These are phyloP conservation scores for Alloscopus bannaensis DNA, from an alignment of 2,888 invertebrate genomes.

Conservation along the genomic window DNA sequence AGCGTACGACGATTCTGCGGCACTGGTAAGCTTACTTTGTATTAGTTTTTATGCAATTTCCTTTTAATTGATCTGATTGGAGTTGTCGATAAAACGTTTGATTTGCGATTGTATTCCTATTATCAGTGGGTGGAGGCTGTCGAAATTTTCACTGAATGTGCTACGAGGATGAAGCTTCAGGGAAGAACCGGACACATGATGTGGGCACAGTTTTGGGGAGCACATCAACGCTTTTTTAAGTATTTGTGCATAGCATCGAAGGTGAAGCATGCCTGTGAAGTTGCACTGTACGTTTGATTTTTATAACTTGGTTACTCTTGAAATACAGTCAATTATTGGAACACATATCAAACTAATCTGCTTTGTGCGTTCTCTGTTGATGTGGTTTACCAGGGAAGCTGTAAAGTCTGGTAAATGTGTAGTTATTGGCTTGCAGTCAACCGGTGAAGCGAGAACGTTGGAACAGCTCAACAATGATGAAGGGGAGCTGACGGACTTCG, in stretches of 20 bases:
- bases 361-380: no score
- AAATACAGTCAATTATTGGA: no score
- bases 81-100: no score
- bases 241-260: constrained; percentile 99
- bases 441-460: constrained; percentile 97
- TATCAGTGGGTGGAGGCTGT: constrained; percentile 95
- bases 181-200: constrained; percentile 98
- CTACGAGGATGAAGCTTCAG: constrained; percentile 95
- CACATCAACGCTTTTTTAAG: constrained; percentile 99
- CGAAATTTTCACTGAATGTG: constrained; percentile 96
- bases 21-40: constrained; percentile 80
- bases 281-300: constrained; percentile 77
- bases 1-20: constrained; percentile 95
- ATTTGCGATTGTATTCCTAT: no score
- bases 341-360: no score
- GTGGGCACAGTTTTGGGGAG: constrained; percentile 99
- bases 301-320: no score
- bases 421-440: constrained; percentile 98
- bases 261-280: constrained; percentile 80
- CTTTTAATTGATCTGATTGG: background rate
- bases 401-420: constrained; percentile 90
- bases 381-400: constrained; percentile 65
- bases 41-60: background rate
- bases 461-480: constrained; percentile 97
- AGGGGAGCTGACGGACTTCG: constrained; percentile 98